Evolutionary conservation across 2,888 invertebrate species (phyloP).

Genomic region (Drosophila basisetae): DNA sequence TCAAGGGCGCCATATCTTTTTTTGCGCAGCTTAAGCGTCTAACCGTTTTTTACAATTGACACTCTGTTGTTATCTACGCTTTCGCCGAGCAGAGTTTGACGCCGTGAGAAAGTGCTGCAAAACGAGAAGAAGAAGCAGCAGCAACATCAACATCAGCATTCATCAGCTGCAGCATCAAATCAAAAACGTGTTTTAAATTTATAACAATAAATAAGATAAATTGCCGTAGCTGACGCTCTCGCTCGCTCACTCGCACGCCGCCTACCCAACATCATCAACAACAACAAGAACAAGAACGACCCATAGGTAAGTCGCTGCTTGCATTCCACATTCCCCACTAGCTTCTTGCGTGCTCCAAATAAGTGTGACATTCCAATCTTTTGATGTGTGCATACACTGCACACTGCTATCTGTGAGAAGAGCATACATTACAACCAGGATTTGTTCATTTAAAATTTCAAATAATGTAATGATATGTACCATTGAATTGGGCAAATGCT

Average conservation of each 20-base stretch:
- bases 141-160: not conserved
- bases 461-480: not conserved
- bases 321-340: slow-evolving; percentile 43
- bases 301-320: slow-evolving; percentile 52
- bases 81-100: slow-evolving; percentile 27
- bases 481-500: not conserved
- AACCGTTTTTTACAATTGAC: slow-evolving; percentile 39
- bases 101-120: slow-evolving; percentile 46
- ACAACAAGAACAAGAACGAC: slow-evolving; percentile 10
- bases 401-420: not conserved
- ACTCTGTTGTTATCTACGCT: slow-evolving; percentile 45
- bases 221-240: slow-evolving; percentile 32
- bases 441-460: not conserved
- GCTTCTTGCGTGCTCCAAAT: slow-evolving; percentile 51
- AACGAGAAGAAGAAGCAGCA: slow-evolving; percentile 9
- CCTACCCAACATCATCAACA: slow-evolving; percentile 27
- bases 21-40: slow-evolving; percentile 14
- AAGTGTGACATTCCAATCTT: slow-evolving; percentile 63
- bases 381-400: slow-evolving; percentile 12
- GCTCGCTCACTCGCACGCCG: slow-evolving; percentile 11
- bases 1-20: slow-evolving; percentile 19
- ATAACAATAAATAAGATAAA: slow-evolving; percentile 48
- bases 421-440: not conserved
- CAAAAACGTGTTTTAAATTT: slow-evolving; percentile 59
- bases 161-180: slow-evolving; percentile 14